These are phyloP conservation scores for Stictonetta naevosa DNA, from an alignment of 2,113 vertebrate genomes.

Conservation along the genomic window DNA sequence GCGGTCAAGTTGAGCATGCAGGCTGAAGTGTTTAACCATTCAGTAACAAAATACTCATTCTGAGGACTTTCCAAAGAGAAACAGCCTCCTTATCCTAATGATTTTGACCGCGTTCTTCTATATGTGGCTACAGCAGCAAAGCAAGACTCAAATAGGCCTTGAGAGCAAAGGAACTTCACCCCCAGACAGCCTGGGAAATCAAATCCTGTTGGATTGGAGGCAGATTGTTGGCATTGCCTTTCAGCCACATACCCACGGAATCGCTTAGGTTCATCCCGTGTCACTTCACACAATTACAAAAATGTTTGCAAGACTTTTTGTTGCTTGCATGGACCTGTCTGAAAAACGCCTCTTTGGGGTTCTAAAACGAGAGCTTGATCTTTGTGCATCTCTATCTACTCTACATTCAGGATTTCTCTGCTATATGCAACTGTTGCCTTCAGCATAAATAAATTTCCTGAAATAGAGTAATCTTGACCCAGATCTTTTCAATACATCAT, in stretches of 20 bases:
- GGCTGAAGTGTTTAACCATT: not conserved
- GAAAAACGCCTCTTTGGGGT: not conserved
- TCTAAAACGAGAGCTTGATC: not conserved
- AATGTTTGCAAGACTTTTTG: not conserved
- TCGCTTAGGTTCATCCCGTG: not conserved
- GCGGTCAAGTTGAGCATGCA: accelerated
- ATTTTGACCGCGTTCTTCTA: not conserved
- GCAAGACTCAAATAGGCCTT: not conserved
- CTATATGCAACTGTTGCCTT: not conserved
- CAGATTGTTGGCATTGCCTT: not conserved
- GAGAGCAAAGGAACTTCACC: not conserved
- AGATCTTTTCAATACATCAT: accelerated
- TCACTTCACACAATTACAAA: not conserved
- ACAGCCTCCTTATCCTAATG: accelerated
- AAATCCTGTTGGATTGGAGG: not conserved
- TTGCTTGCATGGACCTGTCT: not conserved
- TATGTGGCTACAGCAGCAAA: not conserved
- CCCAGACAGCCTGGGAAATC: not conserved
- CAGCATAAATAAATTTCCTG: not conserved
- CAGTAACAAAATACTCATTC: not conserved
- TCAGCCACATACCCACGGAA: not conserved
- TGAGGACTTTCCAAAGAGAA: not conserved
- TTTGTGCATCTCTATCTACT: not conserved
- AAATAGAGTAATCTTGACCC: not conserved
- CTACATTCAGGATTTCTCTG: not conserved